A percentile compares a stretch with the other conserved stretches of the same genome.
Evolutionary conservation across 2,113 vertebrate genomes (phyloP).

Genomic region (Engraulis encrasicolus): DNA sequence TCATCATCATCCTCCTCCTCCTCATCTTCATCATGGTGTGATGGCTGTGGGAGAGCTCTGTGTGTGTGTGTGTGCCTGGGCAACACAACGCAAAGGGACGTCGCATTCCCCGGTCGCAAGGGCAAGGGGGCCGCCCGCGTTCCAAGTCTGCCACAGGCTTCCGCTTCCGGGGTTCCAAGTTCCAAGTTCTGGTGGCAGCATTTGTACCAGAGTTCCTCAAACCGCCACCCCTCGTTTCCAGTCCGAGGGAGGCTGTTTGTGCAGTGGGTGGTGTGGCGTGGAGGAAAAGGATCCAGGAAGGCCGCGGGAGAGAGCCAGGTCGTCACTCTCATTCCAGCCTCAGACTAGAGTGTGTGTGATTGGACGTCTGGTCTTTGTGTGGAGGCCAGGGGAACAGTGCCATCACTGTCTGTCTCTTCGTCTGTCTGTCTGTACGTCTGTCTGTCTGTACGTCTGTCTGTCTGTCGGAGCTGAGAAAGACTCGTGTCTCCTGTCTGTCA

Average conservation of each 20-base stretch:
- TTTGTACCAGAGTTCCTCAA: too few species aligned
- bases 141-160: conserved; percentile 45
- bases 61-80: conserved; percentile 59
- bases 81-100: too few species aligned
- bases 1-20: conserved; percentile 31
- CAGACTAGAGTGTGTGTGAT: conserved; percentile 57
- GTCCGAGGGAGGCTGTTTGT: conserved; percentile 4
- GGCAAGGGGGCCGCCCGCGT: too few species aligned
- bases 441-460: conserved; percentile 29
- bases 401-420: conserved; percentile 27
- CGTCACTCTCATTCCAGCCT: conserved; percentile 37
- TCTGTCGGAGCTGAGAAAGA: conserved; percentile 31
- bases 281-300: not conserved
- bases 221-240: not conserved
- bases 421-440: too few species aligned
- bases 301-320: conserved; percentile 20
- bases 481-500: conserved; percentile 45
- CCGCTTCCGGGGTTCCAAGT: too few species aligned
- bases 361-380: conserved; percentile 47
- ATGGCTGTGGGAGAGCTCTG: conserved; percentile 49
- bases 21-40: conserved; percentile 32
- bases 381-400: conserved; percentile 26
- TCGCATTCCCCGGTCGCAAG: too few species aligned
- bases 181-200: too few species aligned
- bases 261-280: not conserved